These are phyloP conservation scores for Macropodus opercularis DNA, from an alignment of 2,797 vertebrate genomes.

Conservation along the genomic window DNA sequence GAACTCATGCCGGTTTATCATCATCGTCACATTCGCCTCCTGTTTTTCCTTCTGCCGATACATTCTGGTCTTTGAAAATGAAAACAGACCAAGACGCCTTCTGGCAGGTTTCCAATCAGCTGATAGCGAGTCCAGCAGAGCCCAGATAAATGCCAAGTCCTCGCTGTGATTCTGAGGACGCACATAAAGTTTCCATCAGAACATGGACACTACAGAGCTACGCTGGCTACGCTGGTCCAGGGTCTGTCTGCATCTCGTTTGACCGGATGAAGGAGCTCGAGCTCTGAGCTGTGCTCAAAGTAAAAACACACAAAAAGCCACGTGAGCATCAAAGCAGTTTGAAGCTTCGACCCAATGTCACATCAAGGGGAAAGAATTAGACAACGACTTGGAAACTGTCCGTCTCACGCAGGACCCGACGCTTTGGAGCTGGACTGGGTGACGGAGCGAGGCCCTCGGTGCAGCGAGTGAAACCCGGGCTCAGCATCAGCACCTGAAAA, in stretches of 20 bases:
- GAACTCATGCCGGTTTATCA: background rate
- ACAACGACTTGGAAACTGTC: background rate
- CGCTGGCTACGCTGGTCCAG: no score
- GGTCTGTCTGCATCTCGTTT: constrained; percentile 23
- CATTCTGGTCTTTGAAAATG: constrained; percentile 30
- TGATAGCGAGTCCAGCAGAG: constrained; percentile 17
- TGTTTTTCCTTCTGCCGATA: constrained; percentile 11
- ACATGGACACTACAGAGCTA: no score
- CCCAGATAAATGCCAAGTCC: background rate
- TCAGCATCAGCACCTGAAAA: constrained; percentile 35
- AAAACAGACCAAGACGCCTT: constrained; percentile 25
- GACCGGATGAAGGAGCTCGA: constrained; percentile 24
- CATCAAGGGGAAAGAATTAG: constrained; percentile 59
- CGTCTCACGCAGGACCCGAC: background rate
- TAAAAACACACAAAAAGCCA: constrained; percentile 8
- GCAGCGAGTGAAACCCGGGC: constrained; percentile 29
- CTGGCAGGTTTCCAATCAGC: constrained; percentile 33
- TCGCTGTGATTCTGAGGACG: no score
- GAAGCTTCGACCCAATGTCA: constrained; percentile 63
- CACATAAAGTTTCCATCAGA: no score
- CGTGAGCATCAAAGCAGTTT: constrained; percentile 35
- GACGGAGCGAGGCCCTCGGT: constrained; percentile 5
- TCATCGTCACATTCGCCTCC: constrained; percentile 30
- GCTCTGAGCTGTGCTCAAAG: constrained; percentile 18
- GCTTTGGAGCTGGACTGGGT: no score